phyloP scores from a whole-genome alignment of 2,888 invertebrate species.

The Gari tellinella region DNA sequence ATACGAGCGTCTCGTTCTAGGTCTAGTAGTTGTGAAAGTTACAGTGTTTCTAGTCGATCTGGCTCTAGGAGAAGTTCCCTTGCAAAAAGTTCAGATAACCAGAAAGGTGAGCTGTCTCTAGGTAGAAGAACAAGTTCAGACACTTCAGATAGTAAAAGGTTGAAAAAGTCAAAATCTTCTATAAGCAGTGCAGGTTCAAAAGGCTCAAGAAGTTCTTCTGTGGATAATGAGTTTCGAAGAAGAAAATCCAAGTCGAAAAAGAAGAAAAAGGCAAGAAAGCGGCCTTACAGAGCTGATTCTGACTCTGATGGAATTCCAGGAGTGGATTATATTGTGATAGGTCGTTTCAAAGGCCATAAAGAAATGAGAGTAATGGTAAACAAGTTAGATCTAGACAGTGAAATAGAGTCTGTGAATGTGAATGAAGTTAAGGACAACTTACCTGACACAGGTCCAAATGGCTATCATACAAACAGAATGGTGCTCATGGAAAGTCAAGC shows the following conservation, averaged over 20 bases:
- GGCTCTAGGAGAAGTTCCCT: constrained; percentile 31
- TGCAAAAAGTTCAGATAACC: constrained; percentile 54
- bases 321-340: constrained; percentile 73
- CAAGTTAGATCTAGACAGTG: constrained; percentile 50
- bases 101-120: constrained; percentile 3
- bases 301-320: constrained; percentile 62
- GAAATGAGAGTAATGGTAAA: constrained; percentile 74
- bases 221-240: constrained; percentile 26
- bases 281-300: constrained; percentile 34
- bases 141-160: constrained; percentile 13
- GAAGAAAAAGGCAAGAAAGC: constrained; percentile 19
- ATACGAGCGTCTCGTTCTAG: background rate
- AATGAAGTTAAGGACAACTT: constrained; percentile 7
- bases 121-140: constrained; percentile 27
- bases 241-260: constrained; percentile 37
- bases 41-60: constrained; percentile 5
- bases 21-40: constrained; percentile 24
- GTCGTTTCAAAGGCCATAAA: constrained; percentile 75
- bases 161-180: constrained; percentile 16
- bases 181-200: constrained; percentile 31
- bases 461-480: background rate
- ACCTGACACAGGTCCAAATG: constrained; percentile 5
- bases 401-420: constrained; percentile 23
- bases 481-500: background rate
- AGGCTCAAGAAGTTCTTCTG: constrained; percentile 37